A percentile compares a stretch with the other conserved stretches of the same genome.
Conservation (phyloP, 2,113 vertebrate species). For the Apteryx mantelli region DNA sequence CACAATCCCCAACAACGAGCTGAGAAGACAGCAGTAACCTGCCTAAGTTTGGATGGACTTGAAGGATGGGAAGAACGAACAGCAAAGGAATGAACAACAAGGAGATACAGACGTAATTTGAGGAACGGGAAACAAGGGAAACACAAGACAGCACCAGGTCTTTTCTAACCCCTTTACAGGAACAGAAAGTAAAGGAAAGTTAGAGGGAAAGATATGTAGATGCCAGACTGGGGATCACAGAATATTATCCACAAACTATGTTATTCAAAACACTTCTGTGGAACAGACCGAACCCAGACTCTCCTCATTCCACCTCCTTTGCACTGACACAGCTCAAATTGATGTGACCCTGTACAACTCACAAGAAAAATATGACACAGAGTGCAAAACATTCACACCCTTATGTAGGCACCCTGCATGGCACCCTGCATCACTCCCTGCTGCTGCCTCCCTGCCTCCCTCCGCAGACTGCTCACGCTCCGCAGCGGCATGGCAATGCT, state of each 20-base stretch:
- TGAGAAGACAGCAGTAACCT: not conserved
- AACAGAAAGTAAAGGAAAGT: not conserved
- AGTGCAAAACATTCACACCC: not conserved
- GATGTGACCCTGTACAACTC: not conserved
- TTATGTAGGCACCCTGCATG: too few relatives aligned
- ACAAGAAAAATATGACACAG: not conserved
- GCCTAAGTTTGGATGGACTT: not conserved
- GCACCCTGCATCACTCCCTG: too few relatives aligned
- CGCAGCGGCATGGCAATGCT: not conserved
- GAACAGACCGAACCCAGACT: not conserved
- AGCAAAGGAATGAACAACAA: not conserved
- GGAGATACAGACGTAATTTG: not conserved
- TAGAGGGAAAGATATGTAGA: not conserved
- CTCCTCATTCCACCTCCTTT: not conserved
- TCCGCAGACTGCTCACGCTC: too few relatives aligned
- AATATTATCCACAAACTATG: not conserved
- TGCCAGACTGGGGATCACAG: not conserved
- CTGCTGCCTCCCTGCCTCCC: too few relatives aligned
- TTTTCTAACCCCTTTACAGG: not conserved
- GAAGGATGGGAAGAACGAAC: not conserved
- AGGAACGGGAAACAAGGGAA: not conserved
- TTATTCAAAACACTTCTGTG: not conserved
- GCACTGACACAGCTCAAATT: rapidly evolving
- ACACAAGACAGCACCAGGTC: not conserved
- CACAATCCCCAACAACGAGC: not conserved